Evolutionary conservation across 2,888 invertebrate species (phyloP), one percentile per base, ranked within the genome.

Genomic region (Hybos culiciformis): DNA sequence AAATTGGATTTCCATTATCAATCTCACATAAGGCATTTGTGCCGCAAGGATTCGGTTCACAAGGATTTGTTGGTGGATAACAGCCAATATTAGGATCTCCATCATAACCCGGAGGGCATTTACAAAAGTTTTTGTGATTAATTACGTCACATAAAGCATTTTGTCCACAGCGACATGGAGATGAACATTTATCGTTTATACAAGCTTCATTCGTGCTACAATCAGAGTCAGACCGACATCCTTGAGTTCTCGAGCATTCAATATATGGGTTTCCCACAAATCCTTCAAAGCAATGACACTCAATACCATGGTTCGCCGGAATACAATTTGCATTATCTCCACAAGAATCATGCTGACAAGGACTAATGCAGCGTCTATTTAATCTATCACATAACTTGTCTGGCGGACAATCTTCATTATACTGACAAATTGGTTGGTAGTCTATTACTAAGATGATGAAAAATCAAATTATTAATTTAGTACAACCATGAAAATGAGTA

Each of bases 371-470:
- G 39, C 81, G 73, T 59, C 88, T 72, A 57, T 87, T 88, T 39
- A 87, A 68, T 52, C 87, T 74, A 63, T 90, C 88, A 61, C 90
- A 91, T 18, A 85, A 69, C 55, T 84, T 78, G 55, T 82, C 77
- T n/a, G 84, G 83, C 42, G 87, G 86, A 60, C 90, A 91, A 57
- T 90, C 88, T 70, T 86, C 87, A 57, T 90, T 88, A 64, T 86
- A 87, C 61, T 88, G 88, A 60, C 90, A 90, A 41, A 87, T 74
- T 51, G 75, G 71, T 53, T 70, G 69, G 48, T 70, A 26, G 7
- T 26, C 26, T 26, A 9, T 26, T 4, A 26, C 26, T 26, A n/a
- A n/a, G n/a, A n/a, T n/a, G n/a, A n/a, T n/a, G n/a, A n/a, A n/a
- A n/a, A n/a, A n/a, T n/a, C n/a, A n/a, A n/a, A n/a, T n/a, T n/a